Percentiles rank a stretch among this genome's conserved stretches.
Evolutionary conservation across 2,888 invertebrate genomes (phyloP).

Genomic region (Pelosia muscerda): DNA sequence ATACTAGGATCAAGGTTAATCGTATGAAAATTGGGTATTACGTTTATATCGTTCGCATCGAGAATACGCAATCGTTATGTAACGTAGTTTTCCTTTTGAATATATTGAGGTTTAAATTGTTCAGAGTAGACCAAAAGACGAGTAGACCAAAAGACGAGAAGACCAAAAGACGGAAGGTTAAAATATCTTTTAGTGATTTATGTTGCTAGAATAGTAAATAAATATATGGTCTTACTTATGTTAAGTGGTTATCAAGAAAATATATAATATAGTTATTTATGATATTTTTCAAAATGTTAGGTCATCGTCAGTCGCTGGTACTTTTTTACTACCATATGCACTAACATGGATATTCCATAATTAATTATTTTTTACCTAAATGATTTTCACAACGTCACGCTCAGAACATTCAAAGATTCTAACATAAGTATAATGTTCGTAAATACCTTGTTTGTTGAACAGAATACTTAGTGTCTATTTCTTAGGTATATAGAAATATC

Average conservation of each 20-base stretch:
- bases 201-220: too few species aligned
- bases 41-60: background rate
- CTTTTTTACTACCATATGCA: too few species aligned
- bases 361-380: too few species aligned
- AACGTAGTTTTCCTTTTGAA: background rate
- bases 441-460: background rate
- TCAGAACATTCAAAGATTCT: background rate
- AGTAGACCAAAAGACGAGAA: background rate
- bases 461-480: background rate
- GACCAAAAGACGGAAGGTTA: background rate
- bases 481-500: background rate
- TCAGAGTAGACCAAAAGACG: background rate
- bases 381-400: background rate
- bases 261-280: too few species aligned
- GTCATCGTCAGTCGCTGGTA: too few species aligned
- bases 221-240: background rate
- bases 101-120: background rate
- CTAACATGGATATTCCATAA: too few species aligned
- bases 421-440: background rate
- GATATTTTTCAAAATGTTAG: too few species aligned
- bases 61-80: background rate
- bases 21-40: slow-evolving; percentile 19
- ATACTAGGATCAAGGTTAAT: slow-evolving; percentile 25
- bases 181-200: background rate
- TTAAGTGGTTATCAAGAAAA: background rate